These are phyloP conservation scores for Spisula solida DNA, from an alignment of 2,888 invertebrate genomes.

Conservation along the genomic window DNA sequence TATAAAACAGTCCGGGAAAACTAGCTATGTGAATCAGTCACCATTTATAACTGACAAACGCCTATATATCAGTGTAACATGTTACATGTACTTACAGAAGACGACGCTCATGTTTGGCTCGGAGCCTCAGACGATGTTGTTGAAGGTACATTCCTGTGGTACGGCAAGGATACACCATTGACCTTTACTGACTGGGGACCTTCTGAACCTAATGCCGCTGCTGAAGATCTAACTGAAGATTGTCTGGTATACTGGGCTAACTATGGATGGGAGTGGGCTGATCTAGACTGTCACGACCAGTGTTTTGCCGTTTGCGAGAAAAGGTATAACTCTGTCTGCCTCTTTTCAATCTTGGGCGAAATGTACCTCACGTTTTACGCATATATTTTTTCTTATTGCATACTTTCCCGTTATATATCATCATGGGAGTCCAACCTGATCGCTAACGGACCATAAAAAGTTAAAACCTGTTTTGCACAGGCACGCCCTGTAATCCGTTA, in stretches of 20 bases:
- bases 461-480: too few species aligned
- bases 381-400: too few species aligned
- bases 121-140: constrained; percentile 50
- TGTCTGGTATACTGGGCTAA: constrained; percentile 46
- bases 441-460: too few species aligned
- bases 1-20: too few species aligned
- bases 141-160: constrained; percentile 55
- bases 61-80: too few species aligned
- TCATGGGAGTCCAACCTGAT: too few species aligned
- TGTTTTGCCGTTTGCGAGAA: constrained; percentile 52
- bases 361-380: too few species aligned
- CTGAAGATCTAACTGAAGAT: constrained; percentile 38
- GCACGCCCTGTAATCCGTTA: too few species aligned
- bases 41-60: too few species aligned
- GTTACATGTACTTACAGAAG: constrained; percentile 22
- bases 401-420: too few species aligned
- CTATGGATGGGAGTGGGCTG: constrained; percentile 55
- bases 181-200: constrained; percentile 58
- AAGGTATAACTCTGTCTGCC: constrained; percentile 31
- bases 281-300: constrained; percentile 45
- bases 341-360: too few species aligned
- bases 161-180: constrained; percentile 39
- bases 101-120: constrained; percentile 48
- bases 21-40: too few species aligned
- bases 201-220: constrained; percentile 47